These are phyloP conservation scores for Myiozetetes cayanensis DNA, from an alignment of 2,113 vertebrate species.

Conservation along the genomic window DNA sequence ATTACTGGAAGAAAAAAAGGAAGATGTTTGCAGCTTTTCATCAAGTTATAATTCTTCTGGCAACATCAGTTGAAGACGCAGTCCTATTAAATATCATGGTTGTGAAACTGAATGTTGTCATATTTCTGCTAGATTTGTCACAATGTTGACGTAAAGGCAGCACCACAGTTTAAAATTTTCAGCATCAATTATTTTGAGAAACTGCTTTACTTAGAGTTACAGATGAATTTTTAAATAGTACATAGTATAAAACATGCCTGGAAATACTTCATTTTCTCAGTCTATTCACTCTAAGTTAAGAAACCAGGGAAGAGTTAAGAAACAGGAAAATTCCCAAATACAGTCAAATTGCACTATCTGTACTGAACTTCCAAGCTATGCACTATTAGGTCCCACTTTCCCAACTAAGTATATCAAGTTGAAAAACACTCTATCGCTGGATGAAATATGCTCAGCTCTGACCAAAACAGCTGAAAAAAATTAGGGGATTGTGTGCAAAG, in stretches of 20 bases:
- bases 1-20: background rate
- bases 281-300: background rate
- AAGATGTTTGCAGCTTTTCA: background rate
- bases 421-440: background rate
- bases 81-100: background rate
- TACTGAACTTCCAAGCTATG: background rate
- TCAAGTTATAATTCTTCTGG: background rate
- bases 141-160: background rate
- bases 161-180: background rate
- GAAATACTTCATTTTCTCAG: background rate
- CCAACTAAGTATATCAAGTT: background rate
- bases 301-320: background rate
- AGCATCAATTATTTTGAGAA: background rate
- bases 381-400: background rate
- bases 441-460: background rate
- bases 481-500: background rate
- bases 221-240: background rate
- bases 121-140: background rate
- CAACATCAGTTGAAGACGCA: background rate
- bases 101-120: background rate
- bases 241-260: background rate
- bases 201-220: background rate
- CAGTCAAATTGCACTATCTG: background rate
- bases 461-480: background rate
- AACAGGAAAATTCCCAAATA: background rate